Base-by-base conservation (phyloP, 2,797 vertebrate genomes). In the Sebastes steindachneri region DNA sequence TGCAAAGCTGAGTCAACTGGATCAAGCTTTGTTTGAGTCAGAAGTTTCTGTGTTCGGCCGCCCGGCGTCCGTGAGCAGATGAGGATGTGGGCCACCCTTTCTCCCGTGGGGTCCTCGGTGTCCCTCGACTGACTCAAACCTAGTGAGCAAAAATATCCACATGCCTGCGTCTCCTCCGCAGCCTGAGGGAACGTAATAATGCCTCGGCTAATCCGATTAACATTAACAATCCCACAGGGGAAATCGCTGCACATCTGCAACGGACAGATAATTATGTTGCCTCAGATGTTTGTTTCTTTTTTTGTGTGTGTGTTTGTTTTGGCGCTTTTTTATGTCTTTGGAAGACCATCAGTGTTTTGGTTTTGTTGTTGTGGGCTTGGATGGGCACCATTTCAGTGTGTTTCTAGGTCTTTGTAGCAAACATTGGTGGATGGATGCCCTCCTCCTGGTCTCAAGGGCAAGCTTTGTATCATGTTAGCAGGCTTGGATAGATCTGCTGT, bases 161-260 rank as follows among this genome's bases (percentile, higher is more conserved):
- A 85, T 85, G 92, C 89, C 84, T 81, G 86, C 83, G 26, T 92
- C 89, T 91, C 85, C 62, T 28, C 72, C 2, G 25, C 89, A 62
- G 91, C 94, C 89, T 79, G 86, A 80, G 93, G 95, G 93, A 92
- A 87, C 86, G 81, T 88, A 93, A 95, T 94, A 95, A 95, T 94
- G 93, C 89, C 87, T 93, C 77, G 23, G 91, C 93, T 96, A 95
- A 96, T 96, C 94, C 91, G 93, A 96, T 96, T 96, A 96, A 87
- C 92, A 88, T 88, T 90, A 95, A 93, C 92, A 83, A 89, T 94
- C 93, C 95, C 94, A 77, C 84, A 78, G 94, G 95, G 94, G 92
- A 93, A 89, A 93, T 93, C 88, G 63, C 83, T 66, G 88, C 93
- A 91, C 93, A 95, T 95, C 95, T 96, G 95, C 94, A 94, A 78